phyloP scores from a whole-genome alignment of 2,797 vertebrate genomes.

The Eospalax fontanierii region DNA sequence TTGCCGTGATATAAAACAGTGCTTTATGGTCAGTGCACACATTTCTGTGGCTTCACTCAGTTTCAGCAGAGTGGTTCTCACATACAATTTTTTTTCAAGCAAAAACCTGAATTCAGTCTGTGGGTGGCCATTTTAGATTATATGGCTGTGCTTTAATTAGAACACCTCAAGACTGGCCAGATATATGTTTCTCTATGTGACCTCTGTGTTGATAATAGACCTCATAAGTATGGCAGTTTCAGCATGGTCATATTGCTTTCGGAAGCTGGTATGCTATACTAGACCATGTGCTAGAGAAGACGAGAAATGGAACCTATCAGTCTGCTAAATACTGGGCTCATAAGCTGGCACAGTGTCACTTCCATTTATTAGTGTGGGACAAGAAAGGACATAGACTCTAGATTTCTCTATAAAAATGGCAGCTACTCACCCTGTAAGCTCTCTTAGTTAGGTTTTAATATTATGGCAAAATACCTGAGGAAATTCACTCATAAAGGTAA shows the following conservation, averaged over 20 bases:
- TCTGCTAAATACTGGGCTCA: neutral
- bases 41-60: neutral
- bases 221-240: neutral
- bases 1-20: neutral
- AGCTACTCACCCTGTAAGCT: neutral
- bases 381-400: neutral
- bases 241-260: neutral
- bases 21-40: neutral
- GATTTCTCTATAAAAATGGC: neutral
- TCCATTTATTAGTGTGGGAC: neutral
- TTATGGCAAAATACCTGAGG: neutral
- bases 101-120: neutral
- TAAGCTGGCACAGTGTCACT: neutral
- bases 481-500: neutral
- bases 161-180: neutral
- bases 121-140: neutral
- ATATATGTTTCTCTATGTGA: neutral
- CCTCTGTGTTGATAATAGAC: neutral
- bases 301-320: neutral
- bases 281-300: conserved; percentile 2
- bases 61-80: neutral
- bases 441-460: neutral
- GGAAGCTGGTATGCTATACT: neutral
- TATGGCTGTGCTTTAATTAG: neutral
- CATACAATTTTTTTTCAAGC: neutral